Percentiles rank a stretch among this genome's conserved stretches.
phyloP scores from a whole-genome alignment of 30 jellyfish, hydroid and myxozoan species.

The Euphysa ruthae region DNA sequence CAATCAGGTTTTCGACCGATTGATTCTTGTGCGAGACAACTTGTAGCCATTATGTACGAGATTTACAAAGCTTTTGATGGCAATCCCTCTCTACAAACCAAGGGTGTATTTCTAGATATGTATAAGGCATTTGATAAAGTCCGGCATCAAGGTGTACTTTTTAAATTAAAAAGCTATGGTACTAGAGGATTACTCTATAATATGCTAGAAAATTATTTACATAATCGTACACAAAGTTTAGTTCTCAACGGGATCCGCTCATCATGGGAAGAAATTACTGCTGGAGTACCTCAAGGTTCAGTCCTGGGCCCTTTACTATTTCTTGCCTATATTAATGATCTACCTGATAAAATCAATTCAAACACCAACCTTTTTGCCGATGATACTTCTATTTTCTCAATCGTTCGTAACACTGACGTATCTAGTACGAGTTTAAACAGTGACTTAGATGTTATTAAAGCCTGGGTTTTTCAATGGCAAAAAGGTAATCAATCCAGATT shows the following conservation, averaged over 20 bases:
- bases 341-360: conserved; percentile 7
- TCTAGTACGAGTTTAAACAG: no score
- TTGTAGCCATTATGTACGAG: no score
- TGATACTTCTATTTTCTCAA: conserved; percentile 41
- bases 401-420: no score
- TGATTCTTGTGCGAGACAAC: no score
- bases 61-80: no score
- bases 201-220: not conserved
- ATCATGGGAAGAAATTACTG: conserved; percentile 10
- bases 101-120: conserved; percentile 35
- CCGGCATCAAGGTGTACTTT: conserved; percentile 40
- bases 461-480: no score
- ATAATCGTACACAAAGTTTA: conserved; percentile 20
- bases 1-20: no score
- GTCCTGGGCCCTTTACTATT: conserved; percentile 35
- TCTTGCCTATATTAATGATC: conserved; percentile 46
- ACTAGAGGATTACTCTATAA: not conserved
- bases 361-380: conserved; percentile 46
- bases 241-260: conserved; percentile 28
- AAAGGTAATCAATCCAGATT: no score
- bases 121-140: conserved; percentile 35
- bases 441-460: no score
- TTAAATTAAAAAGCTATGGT: conserved; percentile 21
- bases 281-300: conserved; percentile 48
- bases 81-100: no score